Base-by-base conservation (phyloP, 2,797 vertebrate species). In the Poecilia velifera region DNA sequence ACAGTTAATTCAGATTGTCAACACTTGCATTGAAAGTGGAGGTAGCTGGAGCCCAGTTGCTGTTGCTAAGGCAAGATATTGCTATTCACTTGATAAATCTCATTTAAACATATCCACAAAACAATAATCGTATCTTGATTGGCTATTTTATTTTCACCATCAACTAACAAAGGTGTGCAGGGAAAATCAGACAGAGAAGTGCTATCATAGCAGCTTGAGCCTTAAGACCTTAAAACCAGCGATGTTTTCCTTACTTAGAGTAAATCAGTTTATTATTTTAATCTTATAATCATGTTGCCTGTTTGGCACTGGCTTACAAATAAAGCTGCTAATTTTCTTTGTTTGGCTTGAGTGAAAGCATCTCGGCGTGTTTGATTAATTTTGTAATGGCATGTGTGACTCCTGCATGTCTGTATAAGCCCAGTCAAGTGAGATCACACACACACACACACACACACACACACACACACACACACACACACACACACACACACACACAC, bases 191-290 rank as follows among this genome's bases (percentile, higher is more conserved):
- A 94, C 87, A 59, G 76, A 73, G 74, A 91, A 91, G 87, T 93
- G 91, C 92, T 91, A 86, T 90, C 90, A 90, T 86, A 91, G 92
- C 92, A 93, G 91, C 94, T 94, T 90, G 84, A 92, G 90, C 89
- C 31, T 34, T 16, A 16, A 62, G n/a, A 28, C 55, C 12, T 13
- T 57, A 28, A 36, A 51, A 73, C 18, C 28, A 34, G 14, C 9
- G 34, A 51, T 20, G 10, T 49, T 13, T 20, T 4, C 34, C 22
- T 41, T 1, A 14, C 20, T 1, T n/a, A 3, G 16, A 66, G 34
- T 66, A 22, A 20, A 66, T 39, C 7, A 66, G 34, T 36, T 66
- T 66, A 36, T 34, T 36, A 36, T 20, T 36, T 39, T 39, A 22
- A 20, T 66, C 62, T 66, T 22, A 39, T 66, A 20, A 66, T 66